phyloP scores from a whole-genome alignment of 2,797 vertebrate genomes.

The Strix occidentalis region DNA sequence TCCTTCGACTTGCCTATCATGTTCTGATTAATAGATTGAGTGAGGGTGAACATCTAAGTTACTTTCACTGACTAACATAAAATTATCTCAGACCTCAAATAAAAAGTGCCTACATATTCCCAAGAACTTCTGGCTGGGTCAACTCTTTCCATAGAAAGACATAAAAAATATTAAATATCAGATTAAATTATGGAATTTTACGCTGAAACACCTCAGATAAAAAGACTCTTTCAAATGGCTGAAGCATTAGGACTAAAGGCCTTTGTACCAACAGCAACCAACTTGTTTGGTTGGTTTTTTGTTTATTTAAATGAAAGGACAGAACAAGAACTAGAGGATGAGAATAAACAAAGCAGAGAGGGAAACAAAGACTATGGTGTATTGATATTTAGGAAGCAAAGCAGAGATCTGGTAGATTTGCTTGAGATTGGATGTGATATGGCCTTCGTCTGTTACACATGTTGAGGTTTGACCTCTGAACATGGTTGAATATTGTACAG shows the following conservation, averaged over 20 bases:
- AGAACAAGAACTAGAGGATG: not conserved
- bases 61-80: not conserved
- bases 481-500: not conserved
- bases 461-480: not conserved
- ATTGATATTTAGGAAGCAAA: not conserved
- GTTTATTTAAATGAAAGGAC: not conserved
- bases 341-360: not conserved
- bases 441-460: rapidly evolving
- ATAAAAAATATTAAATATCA: not conserved
- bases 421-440: not conserved
- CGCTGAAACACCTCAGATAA: not conserved
- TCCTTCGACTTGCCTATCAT: not conserved
- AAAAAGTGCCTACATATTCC: not conserved
- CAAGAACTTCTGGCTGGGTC: not conserved
- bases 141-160: not conserved
- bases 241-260: not conserved
- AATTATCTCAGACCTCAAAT: not conserved
- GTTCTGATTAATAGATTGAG: not conserved
- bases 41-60: not conserved
- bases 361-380: not conserved
- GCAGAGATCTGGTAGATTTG: not conserved
- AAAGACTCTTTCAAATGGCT: not conserved
- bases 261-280: not conserved
- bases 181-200: not conserved
- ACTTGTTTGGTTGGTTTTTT: not conserved